Evolutionary conservation across 1,140 invertebrate genomes (phyloP).

Genomic region (Oreohelix idahoensis): DNA sequence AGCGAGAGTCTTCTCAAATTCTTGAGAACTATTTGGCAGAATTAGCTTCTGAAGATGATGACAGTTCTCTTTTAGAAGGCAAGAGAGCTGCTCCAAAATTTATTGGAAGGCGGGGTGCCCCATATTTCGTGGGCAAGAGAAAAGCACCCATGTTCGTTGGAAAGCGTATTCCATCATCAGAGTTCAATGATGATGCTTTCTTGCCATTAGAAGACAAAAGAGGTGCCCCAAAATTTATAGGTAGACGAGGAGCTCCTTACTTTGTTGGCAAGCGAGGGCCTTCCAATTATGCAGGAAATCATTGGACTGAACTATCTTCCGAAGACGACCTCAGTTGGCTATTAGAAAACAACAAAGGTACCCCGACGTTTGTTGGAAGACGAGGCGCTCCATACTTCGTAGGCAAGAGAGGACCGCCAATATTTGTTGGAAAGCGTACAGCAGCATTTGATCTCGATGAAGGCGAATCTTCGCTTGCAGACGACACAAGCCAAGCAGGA

Average conservation of each 20-base stretch:
- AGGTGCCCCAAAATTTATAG: conserved; percentile 1
- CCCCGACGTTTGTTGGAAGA: conserved; percentile 13
- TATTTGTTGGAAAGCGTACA: conserved; percentile 7
- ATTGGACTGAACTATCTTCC: neutral
- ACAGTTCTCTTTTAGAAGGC: neutral
- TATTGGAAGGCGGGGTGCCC: conserved; percentile 6
- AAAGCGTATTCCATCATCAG: neutral
- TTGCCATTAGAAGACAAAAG: neutral
- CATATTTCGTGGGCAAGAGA: conserved; percentile 15
- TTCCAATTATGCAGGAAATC: neutral
- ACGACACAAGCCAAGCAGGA: neutral
- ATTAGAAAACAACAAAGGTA: neutral
- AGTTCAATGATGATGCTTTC: neutral
- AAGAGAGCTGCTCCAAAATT: conserved; percentile 10
- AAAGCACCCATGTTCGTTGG: conserved; percentile 10
- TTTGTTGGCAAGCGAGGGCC: conserved; percentile 11
- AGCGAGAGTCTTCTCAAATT: neutral
- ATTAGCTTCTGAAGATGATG: neutral
- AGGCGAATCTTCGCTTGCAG: neutral
- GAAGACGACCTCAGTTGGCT: neutral
- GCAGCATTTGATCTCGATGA: neutral
- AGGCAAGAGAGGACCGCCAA: neutral
- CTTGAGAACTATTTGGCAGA: neutral
- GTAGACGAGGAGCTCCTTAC: neutral
- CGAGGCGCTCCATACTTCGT: conserved; percentile 8